These are phyloP conservation scores for Salvator merianae DNA, from an alignment of 2,113 vertebrate species.

Conservation along the genomic window DNA sequence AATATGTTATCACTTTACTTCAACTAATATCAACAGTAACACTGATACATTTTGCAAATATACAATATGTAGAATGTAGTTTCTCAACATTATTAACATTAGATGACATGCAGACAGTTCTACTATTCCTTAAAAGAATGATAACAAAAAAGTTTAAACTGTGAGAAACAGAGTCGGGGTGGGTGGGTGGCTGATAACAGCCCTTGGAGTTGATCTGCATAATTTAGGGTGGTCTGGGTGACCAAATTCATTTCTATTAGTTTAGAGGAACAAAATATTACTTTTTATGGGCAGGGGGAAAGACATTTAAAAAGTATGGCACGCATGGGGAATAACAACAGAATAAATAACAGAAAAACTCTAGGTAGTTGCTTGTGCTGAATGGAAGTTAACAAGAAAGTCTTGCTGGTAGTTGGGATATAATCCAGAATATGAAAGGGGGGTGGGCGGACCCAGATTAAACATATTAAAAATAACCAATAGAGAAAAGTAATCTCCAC, in stretches of 20 bases:
- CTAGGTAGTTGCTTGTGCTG: conserved; percentile 75
- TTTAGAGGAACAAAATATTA: conserved; percentile 17
- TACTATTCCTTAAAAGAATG: conserved; percentile 65
- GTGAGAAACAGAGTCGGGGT: conserved; percentile 67
- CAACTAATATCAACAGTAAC: conserved; percentile 87
- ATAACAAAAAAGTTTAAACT: conserved; percentile 66
- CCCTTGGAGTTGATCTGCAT: conserved; percentile 59
- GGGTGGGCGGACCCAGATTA: background rate
- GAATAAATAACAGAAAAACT: conserved; percentile 69
- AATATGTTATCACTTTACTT: conserved; percentile 89
- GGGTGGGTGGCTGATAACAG: conserved; percentile 40
- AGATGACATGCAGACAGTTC: conserved; percentile 84
- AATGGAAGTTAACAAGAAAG: conserved; percentile 72
- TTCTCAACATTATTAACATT: conserved; percentile 74
- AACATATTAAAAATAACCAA: conserved; percentile 43
- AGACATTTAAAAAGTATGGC: conserved; percentile 73
- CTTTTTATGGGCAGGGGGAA: conserved; percentile 56
- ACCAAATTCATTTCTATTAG: conserved; percentile 46
- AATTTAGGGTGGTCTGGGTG: conserved; percentile 47
- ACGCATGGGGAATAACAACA: conserved; percentile 65
- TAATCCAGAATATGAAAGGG: conserved; percentile 45
- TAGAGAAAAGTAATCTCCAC: conserved; percentile 26
- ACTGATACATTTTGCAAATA: conserved; percentile 88
- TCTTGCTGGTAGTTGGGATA: conserved; percentile 72
- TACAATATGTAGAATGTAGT: conserved; percentile 85